Conservation (phyloP, 2,888 invertebrate genomes). For the Exephanes ischioxanthus region DNA sequence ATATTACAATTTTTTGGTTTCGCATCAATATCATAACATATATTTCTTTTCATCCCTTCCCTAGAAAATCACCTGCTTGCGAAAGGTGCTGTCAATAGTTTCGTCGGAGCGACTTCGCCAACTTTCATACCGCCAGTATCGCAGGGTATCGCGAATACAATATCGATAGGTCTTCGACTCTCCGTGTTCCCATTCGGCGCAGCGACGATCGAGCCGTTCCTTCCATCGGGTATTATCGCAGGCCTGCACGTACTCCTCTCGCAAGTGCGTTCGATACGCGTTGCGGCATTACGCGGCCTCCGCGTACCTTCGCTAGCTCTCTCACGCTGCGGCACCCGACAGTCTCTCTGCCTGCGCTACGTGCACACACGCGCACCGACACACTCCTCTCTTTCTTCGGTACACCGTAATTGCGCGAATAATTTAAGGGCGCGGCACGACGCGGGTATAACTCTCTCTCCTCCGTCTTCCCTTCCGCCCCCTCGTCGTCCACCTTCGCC, state of each 20-base stretch:
- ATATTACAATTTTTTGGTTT: too few relatives aligned
- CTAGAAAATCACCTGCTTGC: too few relatives aligned
- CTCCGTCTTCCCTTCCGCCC: constrained; percentile 64
- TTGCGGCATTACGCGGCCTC: constrained; percentile 53
- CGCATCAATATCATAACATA: too few relatives aligned
- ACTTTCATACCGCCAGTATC: background rate
- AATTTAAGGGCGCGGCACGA: constrained; percentile 81
- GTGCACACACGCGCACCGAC: constrained; percentile 26
- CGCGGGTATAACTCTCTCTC: constrained; percentile 74
- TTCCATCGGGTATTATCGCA: constrained; percentile 44
- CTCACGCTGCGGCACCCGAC: background rate
- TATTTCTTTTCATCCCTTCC: too few relatives aligned
- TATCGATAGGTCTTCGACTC: constrained; percentile 15
- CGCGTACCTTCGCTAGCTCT: constrained; percentile 41
- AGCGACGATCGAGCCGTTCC: constrained; percentile 20
- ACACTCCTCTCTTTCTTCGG: constrained; percentile 37
- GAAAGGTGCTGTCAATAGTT: too few relatives aligned
- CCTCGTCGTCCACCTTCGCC: constrained; percentile 16
- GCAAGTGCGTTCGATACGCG: constrained; percentile 66
- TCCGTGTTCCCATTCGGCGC: constrained; percentile 4
- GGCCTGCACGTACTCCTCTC: constrained; percentile 60
- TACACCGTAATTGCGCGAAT: constrained; percentile 80
- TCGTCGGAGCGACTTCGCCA: too few relatives aligned
- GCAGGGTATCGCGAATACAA: background rate
- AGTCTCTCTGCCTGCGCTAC: constrained; percentile 36